These are phyloP conservation scores for Agrilus biguttatus DNA, from an alignment of 2,888 invertebrate genomes.

Conservation along the genomic window DNA sequence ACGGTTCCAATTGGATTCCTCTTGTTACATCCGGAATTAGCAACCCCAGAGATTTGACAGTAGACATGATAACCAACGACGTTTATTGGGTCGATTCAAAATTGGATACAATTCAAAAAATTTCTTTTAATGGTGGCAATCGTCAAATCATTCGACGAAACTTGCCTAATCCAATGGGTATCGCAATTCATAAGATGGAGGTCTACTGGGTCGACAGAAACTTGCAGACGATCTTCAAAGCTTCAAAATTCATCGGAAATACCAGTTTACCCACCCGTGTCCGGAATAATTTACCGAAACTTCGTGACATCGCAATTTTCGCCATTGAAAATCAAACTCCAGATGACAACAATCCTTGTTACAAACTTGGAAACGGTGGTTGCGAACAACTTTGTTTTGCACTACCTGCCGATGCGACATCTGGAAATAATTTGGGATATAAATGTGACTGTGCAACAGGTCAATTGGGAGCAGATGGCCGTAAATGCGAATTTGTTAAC, in stretches of 20 bases:
- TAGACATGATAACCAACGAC: conserved; percentile 87
- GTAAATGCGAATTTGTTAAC: conserved; percentile 66
- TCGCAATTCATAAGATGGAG: conserved; percentile 69
- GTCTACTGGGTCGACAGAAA: conserved; percentile 95
- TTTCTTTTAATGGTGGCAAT: conserved; percentile 70
- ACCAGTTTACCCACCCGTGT: conserved; percentile 54
- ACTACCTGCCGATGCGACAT: conserved; percentile 48
- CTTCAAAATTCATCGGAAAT: conserved; percentile 64
- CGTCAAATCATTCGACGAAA: conserved; percentile 73
- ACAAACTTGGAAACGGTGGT: conserved; percentile 59
- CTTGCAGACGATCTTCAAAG: conserved; percentile 66
- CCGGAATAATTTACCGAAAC: conserved; percentile 67
- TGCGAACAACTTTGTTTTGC: conserved; percentile 96
- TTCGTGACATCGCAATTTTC: conserved; percentile 85
- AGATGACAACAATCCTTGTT: conserved; percentile 70
- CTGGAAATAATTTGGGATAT: conserved; percentile 36
- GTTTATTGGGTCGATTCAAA: conserved; percentile 97
- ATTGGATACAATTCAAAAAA: conserved; percentile 85
- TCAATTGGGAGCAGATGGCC: conserved; percentile 45
- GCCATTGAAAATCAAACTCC: conserved; percentile 77
- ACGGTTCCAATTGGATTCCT: conserved; percentile 74
- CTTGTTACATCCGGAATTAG: conserved; percentile 84
- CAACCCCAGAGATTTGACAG: conserved; percentile 76
- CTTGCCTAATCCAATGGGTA: conserved; percentile 86
- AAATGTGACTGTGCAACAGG: conserved; percentile 91